Base-by-base conservation (phyloP, 2,113 vertebrate genomes). In the Heliornis fulica region DNA sequence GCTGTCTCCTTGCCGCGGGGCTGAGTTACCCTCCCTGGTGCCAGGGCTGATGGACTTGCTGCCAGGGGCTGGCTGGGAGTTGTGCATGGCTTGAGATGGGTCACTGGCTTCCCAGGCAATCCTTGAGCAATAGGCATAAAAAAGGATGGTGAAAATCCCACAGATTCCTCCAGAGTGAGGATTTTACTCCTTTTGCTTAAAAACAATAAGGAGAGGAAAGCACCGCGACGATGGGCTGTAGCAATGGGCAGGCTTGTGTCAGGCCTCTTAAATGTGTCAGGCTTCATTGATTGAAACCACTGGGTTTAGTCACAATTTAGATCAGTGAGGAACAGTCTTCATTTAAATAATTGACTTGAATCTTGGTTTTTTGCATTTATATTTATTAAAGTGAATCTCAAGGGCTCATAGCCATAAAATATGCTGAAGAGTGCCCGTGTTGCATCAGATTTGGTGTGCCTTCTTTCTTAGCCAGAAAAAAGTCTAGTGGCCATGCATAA, bases 271-370 rank as follows among this genome's bases (percentile, higher is more conserved):
- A 34, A 17, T 34, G 22, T 1, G 2, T 64, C 61, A 32, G 46
- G 19, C 38, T 94, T 87, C 63, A 70, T 74, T 75, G 60, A 59
- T 88, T 86, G 85, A 94, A 87, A 41, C 57, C 5, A 2, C 53
- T 1, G 5, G 22, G 40, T 83, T 88, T 85, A 76, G 66, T 56
- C 40, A 45, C 4, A 9, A 19, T 70, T 90, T 69, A 72, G 54
- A 86, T 69, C 28, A 64, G 60, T 41, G 59, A 78, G 64, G 64
- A 72, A 40, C 45, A 59, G 25, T 41, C 36, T 74, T 86, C 29
- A 28, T 90, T 90, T 87, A 81, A 87, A 87, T 92, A 89, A 78
- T 63, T 92, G 34, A 78, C 51, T 82, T 78, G 65, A 87, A 59
- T 86, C 15, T 83, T 86, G 20, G 1, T 43, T 85, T n/a, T 88